Evolutionary conservation across 2,888 invertebrate genomes (phyloP).

Genomic region (Cephus pygmeus): DNA sequence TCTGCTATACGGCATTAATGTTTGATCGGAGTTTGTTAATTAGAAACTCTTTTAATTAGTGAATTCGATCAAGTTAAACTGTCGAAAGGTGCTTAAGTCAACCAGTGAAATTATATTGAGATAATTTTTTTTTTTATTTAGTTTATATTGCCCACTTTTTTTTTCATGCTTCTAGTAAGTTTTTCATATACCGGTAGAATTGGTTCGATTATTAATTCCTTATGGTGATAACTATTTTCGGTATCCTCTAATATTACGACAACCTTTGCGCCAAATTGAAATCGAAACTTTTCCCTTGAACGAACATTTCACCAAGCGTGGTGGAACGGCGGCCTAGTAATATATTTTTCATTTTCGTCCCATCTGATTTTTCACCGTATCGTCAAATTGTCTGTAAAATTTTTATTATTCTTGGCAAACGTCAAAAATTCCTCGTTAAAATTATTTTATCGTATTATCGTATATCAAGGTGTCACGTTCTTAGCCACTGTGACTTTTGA

Average conservation of each 20-base stretch:
- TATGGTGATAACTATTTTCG: too few relatives aligned
- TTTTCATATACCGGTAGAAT: neutral
- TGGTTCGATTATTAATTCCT: too few relatives aligned
- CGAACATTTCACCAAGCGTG: neutral
- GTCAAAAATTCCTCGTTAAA: neutral
- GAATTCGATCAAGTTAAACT: too few relatives aligned
- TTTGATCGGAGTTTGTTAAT: too few relatives aligned
- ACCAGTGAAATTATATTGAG: too few relatives aligned
- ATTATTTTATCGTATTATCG: neutral
- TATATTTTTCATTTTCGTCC: neutral
- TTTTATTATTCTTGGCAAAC: neutral
- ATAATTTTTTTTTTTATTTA: too few relatives aligned
- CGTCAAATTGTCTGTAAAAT: neutral
- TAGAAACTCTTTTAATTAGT: too few relatives aligned
- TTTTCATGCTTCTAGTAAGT: neutral
- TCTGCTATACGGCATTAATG: too few relatives aligned
- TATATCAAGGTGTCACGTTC: neutral
- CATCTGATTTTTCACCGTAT: neutral
- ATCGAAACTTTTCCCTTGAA: neutral
- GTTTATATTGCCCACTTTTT: too few relatives aligned
- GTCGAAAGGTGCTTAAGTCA: too few relatives aligned
- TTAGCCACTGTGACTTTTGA: neutral
- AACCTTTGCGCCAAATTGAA: neutral
- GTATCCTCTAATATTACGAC: neutral
- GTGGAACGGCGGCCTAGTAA: neutral